Conservation (phyloP, 2,797 vertebrate species). For the Smutsia temminckii region DNA sequence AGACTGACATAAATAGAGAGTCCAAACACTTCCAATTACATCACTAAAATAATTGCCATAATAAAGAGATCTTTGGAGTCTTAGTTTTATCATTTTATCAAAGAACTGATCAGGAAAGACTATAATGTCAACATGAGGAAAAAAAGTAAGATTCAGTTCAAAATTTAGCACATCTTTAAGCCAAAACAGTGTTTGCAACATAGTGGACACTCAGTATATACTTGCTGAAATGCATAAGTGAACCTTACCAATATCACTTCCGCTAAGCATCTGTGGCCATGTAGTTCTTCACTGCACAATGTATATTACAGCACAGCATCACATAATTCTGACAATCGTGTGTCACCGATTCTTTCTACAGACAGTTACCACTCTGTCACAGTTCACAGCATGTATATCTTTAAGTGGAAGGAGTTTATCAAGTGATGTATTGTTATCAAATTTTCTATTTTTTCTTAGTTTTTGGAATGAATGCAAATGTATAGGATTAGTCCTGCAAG, state of each 20-base stretch:
- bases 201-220: not conserved
- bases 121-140: not conserved
- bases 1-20: not conserved
- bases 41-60: not conserved
- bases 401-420: not conserved
- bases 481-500: not conserved
- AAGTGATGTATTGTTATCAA: not conserved
- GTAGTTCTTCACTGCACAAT: not conserved
- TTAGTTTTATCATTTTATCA: not conserved
- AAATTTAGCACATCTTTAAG: slow-evolving; percentile 11
- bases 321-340: not conserved
- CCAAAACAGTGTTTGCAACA: not conserved
- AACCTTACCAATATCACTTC: not conserved
- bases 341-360: not conserved
- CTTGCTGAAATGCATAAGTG: not conserved
- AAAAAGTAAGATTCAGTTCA: not conserved
- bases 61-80: not conserved
- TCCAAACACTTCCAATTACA: not conserved
- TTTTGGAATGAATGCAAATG: not conserved
- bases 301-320: not conserved
- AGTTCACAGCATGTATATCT: not conserved
- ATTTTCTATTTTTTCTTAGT: not conserved
- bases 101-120: not conserved
- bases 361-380: not conserved
- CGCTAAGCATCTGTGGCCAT: not conserved